Conservation (phyloP, 2,113 vertebrate genomes). For the Salvelinus namaycush region DNA sequence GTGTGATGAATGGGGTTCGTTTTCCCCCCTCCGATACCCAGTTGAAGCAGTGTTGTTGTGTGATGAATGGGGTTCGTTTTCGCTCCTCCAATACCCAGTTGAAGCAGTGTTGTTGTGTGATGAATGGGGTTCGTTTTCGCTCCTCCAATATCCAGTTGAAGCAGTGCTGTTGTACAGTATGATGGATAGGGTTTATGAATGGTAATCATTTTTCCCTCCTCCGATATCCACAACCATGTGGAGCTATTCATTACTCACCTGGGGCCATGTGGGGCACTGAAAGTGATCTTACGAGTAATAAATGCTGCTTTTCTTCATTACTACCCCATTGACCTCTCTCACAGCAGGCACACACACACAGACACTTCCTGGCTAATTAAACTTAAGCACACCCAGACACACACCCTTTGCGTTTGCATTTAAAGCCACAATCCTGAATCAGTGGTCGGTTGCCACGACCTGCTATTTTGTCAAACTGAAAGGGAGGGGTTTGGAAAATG, state of each 20-base stretch:
- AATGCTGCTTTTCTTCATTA: not conserved
- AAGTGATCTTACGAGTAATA: not conserved
- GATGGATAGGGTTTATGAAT: not conserved
- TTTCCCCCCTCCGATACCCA: not conserved
- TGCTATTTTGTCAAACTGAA: too few relatives aligned
- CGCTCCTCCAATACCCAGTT: not conserved
- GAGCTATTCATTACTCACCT: not conserved
- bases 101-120: not conserved
- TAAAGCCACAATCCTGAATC: not conserved
- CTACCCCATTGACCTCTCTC: not conserved
- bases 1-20: not conserved
- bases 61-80: not conserved
- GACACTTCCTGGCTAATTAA: not conserved
- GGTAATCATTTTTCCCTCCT: not conserved
- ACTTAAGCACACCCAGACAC: constrained; percentile 7
- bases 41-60: not conserved
- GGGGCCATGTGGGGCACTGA: not conserved
- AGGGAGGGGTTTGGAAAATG: too few relatives aligned
- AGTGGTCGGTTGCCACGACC: not conserved
- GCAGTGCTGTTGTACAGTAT: not conserved
- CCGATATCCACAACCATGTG: not conserved
- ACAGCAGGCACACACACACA: not conserved
- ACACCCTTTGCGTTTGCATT: not conserved
- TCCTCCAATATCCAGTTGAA: not conserved
- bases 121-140: not conserved